phyloP scores from a whole-genome alignment of 2,888 invertebrate genomes.

The Physocephala rufipes region DNA sequence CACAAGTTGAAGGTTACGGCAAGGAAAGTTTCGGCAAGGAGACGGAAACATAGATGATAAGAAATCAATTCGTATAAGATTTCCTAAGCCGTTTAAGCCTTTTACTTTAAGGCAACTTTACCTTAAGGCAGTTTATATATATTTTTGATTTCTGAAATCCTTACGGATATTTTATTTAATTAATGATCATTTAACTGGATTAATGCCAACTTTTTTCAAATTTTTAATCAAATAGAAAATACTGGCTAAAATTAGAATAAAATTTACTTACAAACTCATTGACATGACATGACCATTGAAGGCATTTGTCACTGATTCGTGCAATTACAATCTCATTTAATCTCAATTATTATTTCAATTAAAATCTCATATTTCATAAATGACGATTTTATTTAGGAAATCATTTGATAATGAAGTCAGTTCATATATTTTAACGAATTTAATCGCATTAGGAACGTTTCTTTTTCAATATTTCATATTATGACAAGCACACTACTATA shows the following conservation, averaged over 20 bases:
- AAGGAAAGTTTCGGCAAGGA: slow-evolving; percentile 76
- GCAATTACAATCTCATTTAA: slow-evolving; percentile 25
- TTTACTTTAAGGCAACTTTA: slow-evolving; percentile 6
- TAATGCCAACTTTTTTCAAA: not conserved
- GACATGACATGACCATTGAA: too few relatives aligned
- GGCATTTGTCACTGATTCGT: not conserved
- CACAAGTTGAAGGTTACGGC: slow-evolving; percentile 71
- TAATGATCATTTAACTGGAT: not conserved
- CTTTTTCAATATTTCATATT: too few relatives aligned
- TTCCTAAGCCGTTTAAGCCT: slow-evolving; percentile 25
- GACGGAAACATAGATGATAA: slow-evolving; percentile 77
- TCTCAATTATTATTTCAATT: too few relatives aligned
- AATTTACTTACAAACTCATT: not conserved
- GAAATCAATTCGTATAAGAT: slow-evolving; percentile 57
- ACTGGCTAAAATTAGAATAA: not conserved
- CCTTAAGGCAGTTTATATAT: slow-evolving; percentile 13
- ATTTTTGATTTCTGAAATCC: not conserved
- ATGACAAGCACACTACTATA: not conserved
- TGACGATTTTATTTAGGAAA: not conserved
- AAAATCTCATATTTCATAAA: not conserved
- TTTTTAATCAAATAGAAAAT: slow-evolving; percentile 1
- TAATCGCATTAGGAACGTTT: not conserved
- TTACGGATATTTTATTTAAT: not conserved
- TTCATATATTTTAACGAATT: slow-evolving; percentile 26
- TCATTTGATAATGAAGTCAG: not conserved